Evolutionary conservation across 2,888 invertebrate species (phyloP), one percentile per base, ranked within the genome.

Genomic region (Scaptomyza cyrtandrae): DNA sequence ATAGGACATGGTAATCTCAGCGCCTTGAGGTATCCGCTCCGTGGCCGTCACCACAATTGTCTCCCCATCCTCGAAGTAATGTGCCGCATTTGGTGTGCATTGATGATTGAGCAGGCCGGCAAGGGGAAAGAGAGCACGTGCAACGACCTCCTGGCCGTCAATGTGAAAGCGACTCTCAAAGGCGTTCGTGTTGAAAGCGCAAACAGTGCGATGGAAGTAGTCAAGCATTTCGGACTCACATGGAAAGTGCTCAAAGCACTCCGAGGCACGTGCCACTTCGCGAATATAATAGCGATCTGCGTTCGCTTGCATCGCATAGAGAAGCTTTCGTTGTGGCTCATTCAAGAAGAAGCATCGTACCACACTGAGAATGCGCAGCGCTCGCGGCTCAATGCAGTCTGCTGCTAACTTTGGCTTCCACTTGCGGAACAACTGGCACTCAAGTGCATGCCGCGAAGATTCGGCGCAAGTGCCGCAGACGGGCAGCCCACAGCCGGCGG

Each of bases 21-120:
- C 93, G n/a, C 95, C 95, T 91, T 94, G 94, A 19, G 93, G 91
- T 55, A 96, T 95, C 14, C 85, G 76, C 16, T 89, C 85, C 1
- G 91, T 94, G 11, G 96, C 95, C 70, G 94, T 93, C 9, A 96
- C 91, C 13, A 94, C 93, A 63, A 96, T 93, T 70, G 93, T 91
- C 84, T 93, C 93, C 24, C 94, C 93, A 49, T 94, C 93, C 45
- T 93, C 94, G 39, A 95, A 95, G 60, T 94, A 93, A 86, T 96
- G 96, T 57, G 94, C 93, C 0, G 96, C 95, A 89, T 96, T 96
- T 31, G 96, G 94, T 54, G 92, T 94, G 87, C 96, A 96, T 82
- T 94, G 94, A 86, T 96, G 96, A 80, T 95, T 94, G 91, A 96
- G 93, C 91, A 96, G 93, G 6, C 95, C 94, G 1, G 95, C 94